Evolutionary conservation across 2,113 vertebrate species (phyloP).

Genomic region (Dicentrarchus labrax): DNA sequence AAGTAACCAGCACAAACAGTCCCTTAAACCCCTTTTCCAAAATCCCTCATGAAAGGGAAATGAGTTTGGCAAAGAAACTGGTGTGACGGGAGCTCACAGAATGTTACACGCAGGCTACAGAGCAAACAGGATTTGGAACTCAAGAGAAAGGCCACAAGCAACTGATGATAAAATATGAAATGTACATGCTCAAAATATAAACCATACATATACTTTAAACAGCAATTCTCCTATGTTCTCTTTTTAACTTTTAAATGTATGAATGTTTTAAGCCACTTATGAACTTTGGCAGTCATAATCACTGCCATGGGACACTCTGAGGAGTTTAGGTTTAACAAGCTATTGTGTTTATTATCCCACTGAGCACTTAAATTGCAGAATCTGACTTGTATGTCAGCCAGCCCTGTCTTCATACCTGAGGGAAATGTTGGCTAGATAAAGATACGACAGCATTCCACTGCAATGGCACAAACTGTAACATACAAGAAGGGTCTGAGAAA

Average conservation of each 20-base stretch:
- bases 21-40: slow-evolving; percentile 68
- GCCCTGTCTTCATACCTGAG: slow-evolving; percentile 63
- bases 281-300: slow-evolving; percentile 2
- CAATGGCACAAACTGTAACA: slow-evolving; percentile 40
- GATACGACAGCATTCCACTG: slow-evolving; percentile 65
- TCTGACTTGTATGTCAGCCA: slow-evolving; percentile 58
- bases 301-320: slow-evolving; percentile 17
- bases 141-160: slow-evolving; percentile 51
- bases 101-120: slow-evolving; percentile 76
- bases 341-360: slow-evolving; percentile 48
- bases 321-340: slow-evolving; percentile 62
- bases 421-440: slow-evolving; percentile 42
- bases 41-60: slow-evolving; percentile 79
- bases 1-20: slow-evolving; percentile 75
- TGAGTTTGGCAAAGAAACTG: slow-evolving; percentile 75
- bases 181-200: slow-evolving; percentile 19
- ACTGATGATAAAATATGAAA: slow-evolving; percentile 52
- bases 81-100: slow-evolving; percentile 75
- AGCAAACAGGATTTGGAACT: slow-evolving; percentile 73
- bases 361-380: slow-evolving; percentile 43
- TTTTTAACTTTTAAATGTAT: not conserved
- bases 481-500: not conserved
- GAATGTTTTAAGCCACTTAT: not conserved
- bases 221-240: not conserved
- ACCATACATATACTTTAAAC: not conserved